phyloP scores from a whole-genome alignment of 2,888 invertebrate genomes.

The Thymelicus acteon region DNA sequence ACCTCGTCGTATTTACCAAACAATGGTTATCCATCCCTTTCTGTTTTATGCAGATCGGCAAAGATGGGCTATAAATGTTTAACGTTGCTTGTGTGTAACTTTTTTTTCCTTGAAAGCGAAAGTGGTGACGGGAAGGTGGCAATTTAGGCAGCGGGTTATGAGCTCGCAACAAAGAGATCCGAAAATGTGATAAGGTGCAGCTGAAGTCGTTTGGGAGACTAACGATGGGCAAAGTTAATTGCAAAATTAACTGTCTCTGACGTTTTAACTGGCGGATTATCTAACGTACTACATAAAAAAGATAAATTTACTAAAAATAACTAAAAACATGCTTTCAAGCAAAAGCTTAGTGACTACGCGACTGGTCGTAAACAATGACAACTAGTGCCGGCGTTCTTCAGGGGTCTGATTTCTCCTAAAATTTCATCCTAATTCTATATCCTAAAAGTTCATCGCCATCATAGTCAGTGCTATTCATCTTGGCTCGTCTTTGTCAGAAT shows the following conservation, averaged over 20 bases:
- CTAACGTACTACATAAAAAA: neutral
- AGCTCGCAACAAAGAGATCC: constrained; percentile 24
- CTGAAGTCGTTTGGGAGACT: constrained; percentile 4
- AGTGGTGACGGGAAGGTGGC: constrained; percentile 21
- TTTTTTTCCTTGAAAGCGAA: constrained; percentile 16
- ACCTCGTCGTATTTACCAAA: neutral
- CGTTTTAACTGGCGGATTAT: neutral
- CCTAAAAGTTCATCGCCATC: no score
- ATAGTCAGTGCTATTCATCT: no score
- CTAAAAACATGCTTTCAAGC: no score
- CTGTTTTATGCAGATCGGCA: neutral
- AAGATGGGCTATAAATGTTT: neutral
- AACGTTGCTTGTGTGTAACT: constrained; percentile 17
- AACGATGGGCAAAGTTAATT: neutral
- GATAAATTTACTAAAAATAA: no score
- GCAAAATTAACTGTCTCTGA: neutral
- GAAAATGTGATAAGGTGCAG: constrained; percentile 24
- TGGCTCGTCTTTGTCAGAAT: no score
- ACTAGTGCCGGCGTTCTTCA: no score
- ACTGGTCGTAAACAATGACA: no score
- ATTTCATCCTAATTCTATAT: no score
- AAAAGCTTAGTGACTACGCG: no score
- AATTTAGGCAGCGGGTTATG: constrained; percentile 21
- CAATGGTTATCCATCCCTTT: no score
- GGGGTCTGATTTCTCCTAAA: no score